Percentiles rank a stretch among this genome's conserved stretches.
phyloP scores from a whole-genome alignment of 2,113 vertebrate genomes.

The Strix uralensis region DNA sequence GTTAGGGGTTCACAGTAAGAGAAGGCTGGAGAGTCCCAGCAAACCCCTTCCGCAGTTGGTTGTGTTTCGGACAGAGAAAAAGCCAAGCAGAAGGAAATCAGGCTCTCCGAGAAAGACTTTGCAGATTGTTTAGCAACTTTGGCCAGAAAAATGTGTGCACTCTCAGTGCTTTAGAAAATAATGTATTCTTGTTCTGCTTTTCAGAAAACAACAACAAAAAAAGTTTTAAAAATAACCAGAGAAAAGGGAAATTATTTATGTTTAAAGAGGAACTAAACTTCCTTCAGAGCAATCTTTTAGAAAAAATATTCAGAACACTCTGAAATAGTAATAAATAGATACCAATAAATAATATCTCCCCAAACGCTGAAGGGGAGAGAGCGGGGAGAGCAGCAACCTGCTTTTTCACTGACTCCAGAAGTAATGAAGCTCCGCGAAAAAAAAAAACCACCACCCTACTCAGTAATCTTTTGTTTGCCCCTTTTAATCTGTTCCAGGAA shows the following conservation, averaged over 20 bases:
- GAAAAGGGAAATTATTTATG: neutral
- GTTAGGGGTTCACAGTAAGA: neutral
- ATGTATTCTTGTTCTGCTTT: neutral
- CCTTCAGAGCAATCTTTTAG: neutral
- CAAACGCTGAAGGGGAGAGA: neutral
- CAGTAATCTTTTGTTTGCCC: conserved; percentile 74
- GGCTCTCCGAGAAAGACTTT: neutral
- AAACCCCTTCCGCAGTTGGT: neutral
- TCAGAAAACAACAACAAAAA: neutral
- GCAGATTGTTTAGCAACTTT: neutral
- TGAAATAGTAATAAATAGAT: conserved; percentile 25
- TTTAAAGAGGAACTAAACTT: neutral
- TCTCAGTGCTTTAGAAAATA: neutral
- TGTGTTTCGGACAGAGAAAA: neutral
- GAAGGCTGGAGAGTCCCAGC: neutral
- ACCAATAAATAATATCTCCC: conserved; percentile 51
- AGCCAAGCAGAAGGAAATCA: neutral
- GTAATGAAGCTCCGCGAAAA: conserved; percentile 16
- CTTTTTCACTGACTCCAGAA: neutral
- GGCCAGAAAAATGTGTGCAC: neutral
- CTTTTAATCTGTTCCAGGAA: conserved; percentile 80
- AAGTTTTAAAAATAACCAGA: neutral
- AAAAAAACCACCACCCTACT: neutral
- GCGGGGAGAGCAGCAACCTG: neutral
- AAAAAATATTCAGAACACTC: neutral